Evolutionary conservation across 2,113 vertebrate species (phyloP).

Genomic region (Conger conger): DNA sequence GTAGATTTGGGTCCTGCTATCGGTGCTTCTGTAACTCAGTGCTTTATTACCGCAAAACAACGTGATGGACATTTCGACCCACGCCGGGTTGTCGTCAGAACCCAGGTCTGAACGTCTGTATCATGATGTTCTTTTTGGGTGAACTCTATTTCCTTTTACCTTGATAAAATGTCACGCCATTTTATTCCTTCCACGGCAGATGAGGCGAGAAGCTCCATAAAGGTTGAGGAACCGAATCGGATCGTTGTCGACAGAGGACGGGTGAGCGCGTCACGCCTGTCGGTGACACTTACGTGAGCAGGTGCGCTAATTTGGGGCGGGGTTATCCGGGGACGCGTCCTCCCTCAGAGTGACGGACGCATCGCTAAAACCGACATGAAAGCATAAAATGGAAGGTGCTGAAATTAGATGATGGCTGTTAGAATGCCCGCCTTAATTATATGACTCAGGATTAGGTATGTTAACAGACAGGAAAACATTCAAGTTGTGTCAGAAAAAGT

Average conservation of each 20-base stretch:
- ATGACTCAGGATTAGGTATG: neutral
- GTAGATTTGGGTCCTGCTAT: too few species aligned
- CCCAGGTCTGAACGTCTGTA: too few species aligned
- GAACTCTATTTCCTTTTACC: too few species aligned
- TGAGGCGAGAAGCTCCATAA: constrained; percentile 39
- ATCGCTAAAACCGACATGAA: neutral
- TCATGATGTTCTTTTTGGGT: too few species aligned
- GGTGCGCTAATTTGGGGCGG: neutral
- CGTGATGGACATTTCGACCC: too few species aligned
- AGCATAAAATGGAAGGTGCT: neutral
- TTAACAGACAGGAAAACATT: neutral
- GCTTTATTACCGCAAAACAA: too few species aligned
- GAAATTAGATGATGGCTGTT: neutral
- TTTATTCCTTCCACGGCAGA: constrained; percentile 2
- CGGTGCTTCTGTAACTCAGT: too few species aligned
- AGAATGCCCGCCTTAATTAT: neutral
- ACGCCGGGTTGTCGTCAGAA: too few species aligned
- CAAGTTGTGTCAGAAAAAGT: neutral
- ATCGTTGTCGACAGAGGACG: constrained; percentile 48
- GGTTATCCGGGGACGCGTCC: neutral
- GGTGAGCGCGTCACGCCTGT: constrained; percentile 31
- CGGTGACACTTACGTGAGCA: constrained; percentile 23
- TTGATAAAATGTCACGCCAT: neutral
- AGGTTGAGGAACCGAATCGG: constrained; percentile 41
- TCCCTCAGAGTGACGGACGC: neutral